Conservation (phyloP, 1,140 invertebrate genomes). For the Panulirus ornatus region DNA sequence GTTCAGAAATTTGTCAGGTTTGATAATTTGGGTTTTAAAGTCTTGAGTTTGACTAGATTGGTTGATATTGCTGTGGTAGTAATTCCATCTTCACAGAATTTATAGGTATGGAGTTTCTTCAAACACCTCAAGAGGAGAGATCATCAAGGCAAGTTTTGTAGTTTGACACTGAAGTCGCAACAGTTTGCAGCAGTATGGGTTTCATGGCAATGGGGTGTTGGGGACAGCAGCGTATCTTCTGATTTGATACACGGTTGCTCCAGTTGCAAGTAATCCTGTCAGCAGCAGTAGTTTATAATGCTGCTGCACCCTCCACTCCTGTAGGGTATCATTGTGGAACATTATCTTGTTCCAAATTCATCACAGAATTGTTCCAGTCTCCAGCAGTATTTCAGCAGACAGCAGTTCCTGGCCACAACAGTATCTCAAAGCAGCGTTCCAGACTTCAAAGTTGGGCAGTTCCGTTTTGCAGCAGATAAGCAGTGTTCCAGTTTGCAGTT, state of each 20-base stretch:
- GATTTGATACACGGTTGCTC: conserved; percentile 2
- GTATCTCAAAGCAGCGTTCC: conserved; percentile 25
- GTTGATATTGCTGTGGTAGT: background rate
- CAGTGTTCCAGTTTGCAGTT: no score
- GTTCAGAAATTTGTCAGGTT: no score
- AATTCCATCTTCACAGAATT: background rate
- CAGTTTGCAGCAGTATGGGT: background rate
- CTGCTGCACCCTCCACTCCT: conserved; percentile 3
- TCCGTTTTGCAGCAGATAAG: conserved; percentile 12
- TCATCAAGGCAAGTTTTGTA: background rate
- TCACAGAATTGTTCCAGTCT: conserved; percentile 42
- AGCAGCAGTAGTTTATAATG: conserved; percentile 18
- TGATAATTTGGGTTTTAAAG: background rate
- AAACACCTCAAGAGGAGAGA: conserved; percentile 4
- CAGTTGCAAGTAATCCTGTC: background rate
- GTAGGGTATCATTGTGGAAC: conserved; percentile 31
- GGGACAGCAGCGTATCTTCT: background rate
- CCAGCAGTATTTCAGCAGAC: background rate
- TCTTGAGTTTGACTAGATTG: background rate
- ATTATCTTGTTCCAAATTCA: conserved; percentile 38
- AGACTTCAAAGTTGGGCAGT: conserved; percentile 11
- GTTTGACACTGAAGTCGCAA: background rate
- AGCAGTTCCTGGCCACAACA: background rate
- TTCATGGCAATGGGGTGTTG: background rate
- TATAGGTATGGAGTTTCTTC: background rate